Evolutionary conservation across 1,140 invertebrate genomes (phyloP), one percentile per base, ranked within the genome.

Genomic region (Dreissena rostriformis): DNA sequence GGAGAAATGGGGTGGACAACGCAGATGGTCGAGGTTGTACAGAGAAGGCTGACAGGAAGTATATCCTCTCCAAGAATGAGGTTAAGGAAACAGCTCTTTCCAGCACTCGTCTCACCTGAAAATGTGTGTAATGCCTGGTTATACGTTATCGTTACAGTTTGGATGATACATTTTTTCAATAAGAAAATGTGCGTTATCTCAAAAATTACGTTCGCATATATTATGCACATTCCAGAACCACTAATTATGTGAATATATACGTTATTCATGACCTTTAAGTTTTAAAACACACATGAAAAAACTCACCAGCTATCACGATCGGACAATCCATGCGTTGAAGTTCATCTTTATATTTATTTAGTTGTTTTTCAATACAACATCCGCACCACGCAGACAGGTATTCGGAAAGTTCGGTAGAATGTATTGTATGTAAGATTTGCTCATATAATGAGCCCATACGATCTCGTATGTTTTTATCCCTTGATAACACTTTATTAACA

Each of bases 71-170:
- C 68, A 24, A 80, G 68, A 29, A 80, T 28, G 52, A 80, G 28
- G 28, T 80, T 80, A 8, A 80, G 53, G 11, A 80, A 39, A 17
- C 14, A 71, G 28, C 77, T 80, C 28, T 80, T 80, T 29, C 77
- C 77, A 19, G 77, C 77, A 28, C 77, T 80, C 12, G 77, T 80
- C 29, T 80, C 77, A 7, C 77, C 77, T 80, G 29, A 1, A 15
- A 67, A 78, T 24, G 22, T 39, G 52, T 51, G n/a, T 12, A 26
- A 51, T 19, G 5, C n/a, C n/a, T 53, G 52, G 15, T n/a, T 53
- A 24, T 63, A n/a, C 24, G 6, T 19, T 63, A n/a, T 19, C 24
- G 19, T 63, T 73, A 73, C 52, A 51, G 5, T 6, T 4, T 19
- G 1, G 5, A 63, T 2, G 57, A 63, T 24, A 4, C 24, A 1